These are phyloP conservation scores for Todus mexicanus DNA, from an alignment of 2,797 vertebrate genomes.

Conservation along the genomic window DNA sequence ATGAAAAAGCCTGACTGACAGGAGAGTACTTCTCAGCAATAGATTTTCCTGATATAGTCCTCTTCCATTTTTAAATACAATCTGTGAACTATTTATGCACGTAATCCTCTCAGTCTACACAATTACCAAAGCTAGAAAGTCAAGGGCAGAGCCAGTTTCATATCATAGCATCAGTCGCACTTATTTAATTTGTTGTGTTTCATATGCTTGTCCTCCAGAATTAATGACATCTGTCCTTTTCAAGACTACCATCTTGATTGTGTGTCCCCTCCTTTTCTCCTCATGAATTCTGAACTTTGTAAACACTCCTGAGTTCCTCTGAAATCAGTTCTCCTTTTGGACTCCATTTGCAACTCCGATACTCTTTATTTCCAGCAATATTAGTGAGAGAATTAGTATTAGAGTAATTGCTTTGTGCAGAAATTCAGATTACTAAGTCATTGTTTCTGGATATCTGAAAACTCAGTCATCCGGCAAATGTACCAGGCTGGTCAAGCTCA, in stretches of 20 bases:
- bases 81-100: background rate
- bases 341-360: background rate
- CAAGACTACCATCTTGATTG: background rate
- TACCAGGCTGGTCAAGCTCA: background rate
- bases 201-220: background rate
- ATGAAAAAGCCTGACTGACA: background rate
- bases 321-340: background rate
- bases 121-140: background rate
- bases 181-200: background rate
- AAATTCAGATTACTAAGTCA: background rate
- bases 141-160: background rate
- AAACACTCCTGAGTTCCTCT: background rate
- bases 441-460: background rate
- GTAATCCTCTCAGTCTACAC: background rate
- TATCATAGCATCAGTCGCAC: background rate
- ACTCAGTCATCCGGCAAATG: background rate
- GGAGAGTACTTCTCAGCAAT: background rate
- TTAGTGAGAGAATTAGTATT: background rate
- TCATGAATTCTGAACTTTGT: background rate
- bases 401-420: background rate
- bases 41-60: background rate
- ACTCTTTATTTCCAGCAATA: background rate
- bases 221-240: background rate
- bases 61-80: background rate
- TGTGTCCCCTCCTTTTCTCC: background rate